These are phyloP conservation scores for Dryomyza anilis DNA, from an alignment of 2,888 invertebrate genomes.

Conservation along the genomic window DNA sequence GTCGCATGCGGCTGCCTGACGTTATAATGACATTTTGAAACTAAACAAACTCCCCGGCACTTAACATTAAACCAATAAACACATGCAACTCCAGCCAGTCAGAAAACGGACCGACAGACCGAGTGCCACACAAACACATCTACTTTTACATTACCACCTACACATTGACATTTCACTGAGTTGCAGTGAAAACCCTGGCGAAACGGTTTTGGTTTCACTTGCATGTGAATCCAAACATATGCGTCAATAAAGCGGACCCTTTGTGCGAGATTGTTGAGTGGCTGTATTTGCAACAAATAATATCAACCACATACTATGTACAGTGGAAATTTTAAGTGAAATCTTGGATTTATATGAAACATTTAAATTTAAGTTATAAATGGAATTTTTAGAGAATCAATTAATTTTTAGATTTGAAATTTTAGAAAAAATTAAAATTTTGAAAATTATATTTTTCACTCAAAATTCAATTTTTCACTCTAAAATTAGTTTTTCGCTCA, in stretches of 20 bases:
- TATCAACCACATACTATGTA: not conserved
- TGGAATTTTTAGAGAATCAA: no score
- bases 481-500: not conserved
- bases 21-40: conserved; percentile 8
- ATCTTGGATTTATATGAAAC: no score
- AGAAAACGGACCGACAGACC: not conserved
- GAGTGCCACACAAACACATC: no score
- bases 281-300: not conserved
- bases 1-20: not conserved
- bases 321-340: no score
- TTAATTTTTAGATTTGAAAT: not conserved
- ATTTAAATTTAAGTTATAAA: no score
- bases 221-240: not conserved
- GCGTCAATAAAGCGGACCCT: not conserved
- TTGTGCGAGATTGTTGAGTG: not conserved
- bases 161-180: not conserved
- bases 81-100: not conserved
- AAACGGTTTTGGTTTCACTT: not conserved
- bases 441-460: not conserved
- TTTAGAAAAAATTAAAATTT: not conserved
- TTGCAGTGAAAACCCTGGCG: no score
- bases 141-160: not conserved
- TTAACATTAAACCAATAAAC: conserved; percentile 11
- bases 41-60: not conserved
- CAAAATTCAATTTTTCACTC: not conserved